Percentiles rank a stretch among this genome's conserved stretches.
These are phyloP conservation scores for Mastacembelus armatus DNA, from an alignment of 2,797 vertebrate species.

Conservation along the genomic window DNA sequence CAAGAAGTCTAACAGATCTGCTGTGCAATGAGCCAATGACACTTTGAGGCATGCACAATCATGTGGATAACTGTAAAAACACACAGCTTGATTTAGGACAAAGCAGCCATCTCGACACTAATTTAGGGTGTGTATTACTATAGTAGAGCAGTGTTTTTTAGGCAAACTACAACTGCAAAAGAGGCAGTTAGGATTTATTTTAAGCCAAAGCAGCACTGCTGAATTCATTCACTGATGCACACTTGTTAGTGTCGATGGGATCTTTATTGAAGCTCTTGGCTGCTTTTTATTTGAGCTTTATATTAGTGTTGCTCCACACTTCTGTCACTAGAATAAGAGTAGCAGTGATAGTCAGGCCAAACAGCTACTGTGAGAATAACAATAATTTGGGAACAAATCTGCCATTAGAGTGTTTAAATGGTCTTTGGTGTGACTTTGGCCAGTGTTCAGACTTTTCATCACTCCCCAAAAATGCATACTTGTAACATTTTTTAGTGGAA, in stretches of 20 bases:
- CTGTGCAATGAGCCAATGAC: neutral
- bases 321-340: neutral
- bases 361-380: neutral
- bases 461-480: no score
- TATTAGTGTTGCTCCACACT: slow-evolving; percentile 7
- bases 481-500: no score
- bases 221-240: slow-evolving; percentile 9
- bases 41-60: neutral
- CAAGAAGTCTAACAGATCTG: neutral
- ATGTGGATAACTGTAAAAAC: neutral
- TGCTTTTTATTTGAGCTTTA: slow-evolving; percentile 18
- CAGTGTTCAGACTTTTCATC: no score
- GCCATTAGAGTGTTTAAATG: neutral
- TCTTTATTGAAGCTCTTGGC: slow-evolving; percentile 10
- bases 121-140: neutral
- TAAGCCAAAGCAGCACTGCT: slow-evolving; percentile 1
- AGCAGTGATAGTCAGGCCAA: neutral
- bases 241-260: slow-evolving; percentile 4
- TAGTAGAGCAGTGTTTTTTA: neutral
- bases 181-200: slow-evolving; percentile 1
- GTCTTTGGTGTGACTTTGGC: neutral
- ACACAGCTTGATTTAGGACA: neutral
- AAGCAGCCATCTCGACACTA: neutral
- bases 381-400: neutral
- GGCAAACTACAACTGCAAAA: slow-evolving; percentile 1